Base-by-base conservation (phyloP, 64 coral and sea anemone species). In the Montipora foliosa region DNA sequence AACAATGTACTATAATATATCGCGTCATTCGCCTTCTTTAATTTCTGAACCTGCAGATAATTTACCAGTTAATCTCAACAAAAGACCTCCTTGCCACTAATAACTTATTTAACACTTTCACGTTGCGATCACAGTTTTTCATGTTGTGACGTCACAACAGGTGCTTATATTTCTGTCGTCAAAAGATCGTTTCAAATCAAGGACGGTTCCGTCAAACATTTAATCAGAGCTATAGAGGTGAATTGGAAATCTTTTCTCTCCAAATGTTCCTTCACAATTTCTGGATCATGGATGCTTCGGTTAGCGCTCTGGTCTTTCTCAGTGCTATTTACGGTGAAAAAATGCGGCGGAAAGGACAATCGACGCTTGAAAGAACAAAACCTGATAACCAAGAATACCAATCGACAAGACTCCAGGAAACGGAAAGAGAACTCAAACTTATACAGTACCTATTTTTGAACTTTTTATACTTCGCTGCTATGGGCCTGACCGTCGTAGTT, bases 241-340 rank as follows among this genome's bases (percentile, higher is more conserved):
- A 47, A 20, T 74, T 73, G 2, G 2, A 8, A 15, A 61, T 85
- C 37, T 25, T 13, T 37, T 17, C 1, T 45, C 5, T 49, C 5
- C 14, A 96, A 87, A 97, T 97, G 95, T 50, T 83, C 13, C 77
- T 96, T 3, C 88, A 92, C 57, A 97, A 97, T 78, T 97, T 97
- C 80, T 97, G 95, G 95, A 97, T 97, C 10, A 97, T 97, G 95
- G 95, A 97, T 78, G 84, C 82, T 1, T 73, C 82, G 1, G 95
- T 97, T 0, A 91, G 95, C 46, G 59, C 72, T 25, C 79, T 97
- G 47, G 77, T 93, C 3, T 90, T 98, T 76, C 17, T 94, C 10
- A 97, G 95, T 45, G 95, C 95, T 8, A 90, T 91, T 47, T 97
- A 97, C 48, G 95, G 95, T 16, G 92, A 97, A 17, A 94, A 78